Evolutionary conservation across 2,888 invertebrate species (phyloP), one percentile per base, ranked within the genome.

Genomic region (Hydriomena furcata): DNA sequence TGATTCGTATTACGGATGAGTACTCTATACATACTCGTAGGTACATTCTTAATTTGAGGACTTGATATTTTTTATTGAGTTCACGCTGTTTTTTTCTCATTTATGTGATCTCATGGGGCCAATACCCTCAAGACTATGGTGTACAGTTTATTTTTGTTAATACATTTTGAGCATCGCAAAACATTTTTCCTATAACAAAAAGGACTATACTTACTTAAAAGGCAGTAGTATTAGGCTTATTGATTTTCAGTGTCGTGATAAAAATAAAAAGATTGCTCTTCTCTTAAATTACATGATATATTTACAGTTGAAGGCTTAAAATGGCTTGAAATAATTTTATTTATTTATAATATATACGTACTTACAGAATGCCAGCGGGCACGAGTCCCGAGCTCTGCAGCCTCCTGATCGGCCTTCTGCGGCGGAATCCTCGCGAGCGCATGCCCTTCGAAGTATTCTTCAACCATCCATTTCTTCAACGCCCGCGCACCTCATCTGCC

Each of bases 401-500:
- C 82, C 92, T 99, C 60, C 91, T 99, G 57, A 92, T 94, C 75
- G 95, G 96, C 34, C 92, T 99, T 53, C 90, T 99, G 66, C 95
- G 97, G 65, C 93, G 99, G 59, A 98, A 97, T 86, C 95, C 99
- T 36, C 94, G 95, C 74, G 99, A 99, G 79, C 93, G 99, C 62
- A 97, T 99, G 92, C 95, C 97, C 55, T 99, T 99, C 84, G 97
- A 98, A 73, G 94, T 94, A 56, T 99, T 99, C 91, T 99, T 99
- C 91, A 94, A 93, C 78, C 99, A 99, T 87, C 93, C 95, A 36
- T 99, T 99, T 91, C 91, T 96, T 61, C 94, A 95, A 77, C 93
- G 95, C 7, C 80, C 92, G 76, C 68, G 93, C 78, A 79, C 89
- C 79, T 64, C 91, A 68, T 72, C 91, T 76, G 73, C 86, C 77